These are phyloP conservation scores for Prunella himalayana DNA, from an alignment of 2,113 vertebrate species.

Conservation along the genomic window DNA sequence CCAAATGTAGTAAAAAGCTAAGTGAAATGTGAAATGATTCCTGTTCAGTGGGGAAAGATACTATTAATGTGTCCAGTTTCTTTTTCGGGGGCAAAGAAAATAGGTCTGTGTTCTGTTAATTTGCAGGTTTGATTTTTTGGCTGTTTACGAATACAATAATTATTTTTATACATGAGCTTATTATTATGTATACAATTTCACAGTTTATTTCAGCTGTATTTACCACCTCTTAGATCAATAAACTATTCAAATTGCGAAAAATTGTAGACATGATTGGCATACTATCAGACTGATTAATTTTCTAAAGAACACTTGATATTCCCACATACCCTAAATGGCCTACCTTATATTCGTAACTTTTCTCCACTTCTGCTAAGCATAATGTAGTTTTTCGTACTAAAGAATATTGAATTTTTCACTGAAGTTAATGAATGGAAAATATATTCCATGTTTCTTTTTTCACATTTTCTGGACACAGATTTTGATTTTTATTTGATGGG, in stretches of 20 bases:
- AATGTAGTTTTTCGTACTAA: not conserved
- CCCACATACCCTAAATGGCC: not conserved
- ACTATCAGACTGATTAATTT: not conserved
- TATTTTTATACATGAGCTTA: not conserved
- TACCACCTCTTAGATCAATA: not conserved
- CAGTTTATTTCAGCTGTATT: not conserved
- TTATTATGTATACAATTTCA: not conserved
- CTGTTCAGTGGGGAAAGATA: conserved; percentile 26
- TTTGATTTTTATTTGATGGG: not conserved
- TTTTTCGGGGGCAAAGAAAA: not conserved
- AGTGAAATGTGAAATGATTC: conserved; percentile 42
- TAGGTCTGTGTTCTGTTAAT: not conserved
- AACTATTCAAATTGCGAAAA: not conserved
- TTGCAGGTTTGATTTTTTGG: not conserved
- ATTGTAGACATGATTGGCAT: not conserved
- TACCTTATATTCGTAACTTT: not conserved
- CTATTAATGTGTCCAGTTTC: conserved; percentile 21
- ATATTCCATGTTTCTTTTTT: not conserved
- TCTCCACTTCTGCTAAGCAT: not conserved
- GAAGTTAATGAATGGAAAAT: not conserved
- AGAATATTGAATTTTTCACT: not conserved
- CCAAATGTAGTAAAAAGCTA: conserved; percentile 67
- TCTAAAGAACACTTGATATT: not conserved
- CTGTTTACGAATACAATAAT: not conserved
- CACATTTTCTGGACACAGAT: not conserved